Percentiles rank a stretch among this genome's conserved stretches.
These are phyloP conservation scores for Calameuta idolon DNA, from an alignment of 2,888 invertebrate species.

Conservation along the genomic window DNA sequence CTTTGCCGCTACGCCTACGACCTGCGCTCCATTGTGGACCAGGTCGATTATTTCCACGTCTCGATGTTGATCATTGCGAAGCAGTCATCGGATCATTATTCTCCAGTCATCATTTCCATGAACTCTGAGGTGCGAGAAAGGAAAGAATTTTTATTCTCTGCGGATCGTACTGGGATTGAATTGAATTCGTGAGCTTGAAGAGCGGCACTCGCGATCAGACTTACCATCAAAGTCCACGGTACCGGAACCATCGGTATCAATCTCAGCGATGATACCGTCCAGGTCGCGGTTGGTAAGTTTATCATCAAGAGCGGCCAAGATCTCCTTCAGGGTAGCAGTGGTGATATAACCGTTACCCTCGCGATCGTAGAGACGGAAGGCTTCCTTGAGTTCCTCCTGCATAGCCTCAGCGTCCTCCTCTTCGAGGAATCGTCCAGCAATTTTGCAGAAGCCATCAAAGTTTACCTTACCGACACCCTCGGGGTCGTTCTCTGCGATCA, in stretches of 20 bases:
- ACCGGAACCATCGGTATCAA: conserved; percentile 97
- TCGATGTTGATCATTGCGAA: not conserved
- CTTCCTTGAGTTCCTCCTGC: conserved; percentile 97
- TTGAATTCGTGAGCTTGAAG: not conserved
- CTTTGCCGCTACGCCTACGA: not conserved
- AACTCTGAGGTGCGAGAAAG: conserved; percentile 75
- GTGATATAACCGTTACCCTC: conserved; percentile 96
- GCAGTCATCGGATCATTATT: conserved; percentile 69
- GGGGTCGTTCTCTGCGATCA: conserved; percentile 92
- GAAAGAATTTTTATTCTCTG: not conserved
- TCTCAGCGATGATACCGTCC: conserved; percentile 97
- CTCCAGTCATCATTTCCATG: conserved; percentile 96
- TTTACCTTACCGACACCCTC: conserved; percentile 92
- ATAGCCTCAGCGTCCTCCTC: conserved; percentile 97
- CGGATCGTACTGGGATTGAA: not conserved
- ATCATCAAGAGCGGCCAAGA: conserved; percentile 92
- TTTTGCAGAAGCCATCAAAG: conserved; percentile 93
- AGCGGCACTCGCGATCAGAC: conserved; percentile 21
- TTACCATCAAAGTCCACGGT: conserved; percentile 99
- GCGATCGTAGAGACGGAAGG: conserved; percentile 96
- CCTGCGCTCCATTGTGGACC: not conserved
- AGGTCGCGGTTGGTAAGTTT: conserved; percentile 92
- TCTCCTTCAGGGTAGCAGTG: conserved; percentile 91
- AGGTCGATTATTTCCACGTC: not conserved
- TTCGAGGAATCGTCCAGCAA: conserved; percentile 94